Conservation (phyloP, 2,113 vertebrate species). For the Nibea albiflora region DNA sequence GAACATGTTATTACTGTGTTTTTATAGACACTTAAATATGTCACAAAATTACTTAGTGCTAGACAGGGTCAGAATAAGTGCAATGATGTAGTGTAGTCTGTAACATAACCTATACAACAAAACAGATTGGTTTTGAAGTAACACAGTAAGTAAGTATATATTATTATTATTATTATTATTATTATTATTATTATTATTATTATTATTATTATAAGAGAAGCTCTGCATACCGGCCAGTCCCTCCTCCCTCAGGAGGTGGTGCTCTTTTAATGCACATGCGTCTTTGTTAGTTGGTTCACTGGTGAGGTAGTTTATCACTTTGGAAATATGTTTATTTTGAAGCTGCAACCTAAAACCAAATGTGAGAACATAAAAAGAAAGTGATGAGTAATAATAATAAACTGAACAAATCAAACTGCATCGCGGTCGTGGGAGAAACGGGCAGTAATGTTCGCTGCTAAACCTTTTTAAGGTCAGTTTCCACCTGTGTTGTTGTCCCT, state of each 20-base stretch:
- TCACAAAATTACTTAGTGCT: no score
- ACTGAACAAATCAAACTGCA: not conserved
- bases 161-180: no score
- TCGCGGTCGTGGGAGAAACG: not conserved
- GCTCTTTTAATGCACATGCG: not conserved
- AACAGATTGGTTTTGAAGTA: no score
- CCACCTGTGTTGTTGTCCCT: conserved; percentile 1
- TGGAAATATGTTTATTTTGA: conserved; percentile 39
- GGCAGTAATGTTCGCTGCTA: not conserved
- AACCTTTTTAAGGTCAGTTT: not conserved
- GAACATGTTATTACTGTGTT: no score
- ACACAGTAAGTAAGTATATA: no score
- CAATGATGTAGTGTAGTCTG: no score
- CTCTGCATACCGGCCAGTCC: no score
- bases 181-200: no score
- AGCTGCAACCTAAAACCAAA: conserved; percentile 2
- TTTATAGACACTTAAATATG: no score
- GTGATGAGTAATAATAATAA: not conserved
- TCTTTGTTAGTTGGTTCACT: not conserved
- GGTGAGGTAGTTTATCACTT: conserved; percentile 14
- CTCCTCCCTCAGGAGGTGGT: not conserved
- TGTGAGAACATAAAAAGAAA: conserved; percentile 12
- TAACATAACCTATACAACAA: no score
- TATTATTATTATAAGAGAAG: no score
- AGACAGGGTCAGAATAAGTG: no score